Base-by-base conservation (phyloP, 2,797 vertebrate species). In the Lutjanus argentimaculatus region DNA sequence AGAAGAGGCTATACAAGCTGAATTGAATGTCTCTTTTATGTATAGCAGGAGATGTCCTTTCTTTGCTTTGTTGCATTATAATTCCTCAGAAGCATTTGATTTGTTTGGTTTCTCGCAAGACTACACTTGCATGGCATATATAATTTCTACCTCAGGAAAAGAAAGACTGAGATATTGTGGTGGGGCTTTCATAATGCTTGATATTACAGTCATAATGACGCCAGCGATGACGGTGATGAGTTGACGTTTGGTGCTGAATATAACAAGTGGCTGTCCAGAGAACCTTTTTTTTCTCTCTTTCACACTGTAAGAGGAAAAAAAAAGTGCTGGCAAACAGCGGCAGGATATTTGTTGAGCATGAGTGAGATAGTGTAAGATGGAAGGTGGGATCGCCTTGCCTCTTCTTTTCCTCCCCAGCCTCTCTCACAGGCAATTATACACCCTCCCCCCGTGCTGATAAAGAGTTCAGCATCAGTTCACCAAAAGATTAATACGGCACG, bases 401-500 rank as follows among this genome's bases (percentile, higher is more conserved):
- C 67, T 49, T 69, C 61, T 77, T 69, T 69, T 82, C 77, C 73
- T 83, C 62, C 51, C 43, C 10, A 14, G 58, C 72, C 72, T 69
- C 58, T 73, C 80, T 70, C 6, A 3, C 67, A 80, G 84, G 76
- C 80, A 91, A 91, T 93, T 85, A 90, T 75, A 77, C 56, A 64
- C 66, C 81, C 82, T 62, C 86, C 82, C 80, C 45, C 48, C 30
- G 51, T 40, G 67, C 90, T 87, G 91, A 94, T 94, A 92, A 92
- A 87, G 88, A 91, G 94, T 95, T 95, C 94, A 95, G 83, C 89
- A 89, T 93, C 88, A 94, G 95, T 95, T 95, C 94, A 95, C 88
- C 70, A 61, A 84, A 86, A 93, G 93, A 94, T 95, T 95, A 91
- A 91, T 89, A 86, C 79, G 15, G 59, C 90, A 86, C 85, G 53